These are phyloP conservation scores for Saguinus imperator DNA, from an alignment of 2,113 vertebrate genomes.

Conservation along the genomic window DNA sequence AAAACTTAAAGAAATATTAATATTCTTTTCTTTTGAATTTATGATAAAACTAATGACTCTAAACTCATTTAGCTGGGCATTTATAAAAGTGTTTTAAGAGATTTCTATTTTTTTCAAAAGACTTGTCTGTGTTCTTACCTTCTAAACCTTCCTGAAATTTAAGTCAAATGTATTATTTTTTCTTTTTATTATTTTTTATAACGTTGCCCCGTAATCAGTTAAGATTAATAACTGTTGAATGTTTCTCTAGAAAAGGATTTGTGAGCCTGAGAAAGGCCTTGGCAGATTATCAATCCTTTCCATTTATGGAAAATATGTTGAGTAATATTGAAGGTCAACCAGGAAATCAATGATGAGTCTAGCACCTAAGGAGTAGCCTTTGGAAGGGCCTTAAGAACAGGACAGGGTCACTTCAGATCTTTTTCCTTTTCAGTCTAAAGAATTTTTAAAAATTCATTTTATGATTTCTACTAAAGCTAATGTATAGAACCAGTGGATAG, in stretches of 20 bases:
- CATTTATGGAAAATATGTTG: not conserved
- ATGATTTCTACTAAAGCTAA: slow-evolving; percentile 13
- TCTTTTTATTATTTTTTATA: not conserved
- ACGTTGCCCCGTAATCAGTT: not conserved
- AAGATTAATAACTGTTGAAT: slow-evolving; percentile 18
- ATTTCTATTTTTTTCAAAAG: not conserved
- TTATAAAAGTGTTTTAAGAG: not conserved
- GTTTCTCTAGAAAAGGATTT: not conserved
- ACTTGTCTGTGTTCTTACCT: not conserved
- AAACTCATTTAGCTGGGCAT: not conserved
- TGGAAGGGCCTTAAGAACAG: not conserved
- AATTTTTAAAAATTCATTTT: not conserved
- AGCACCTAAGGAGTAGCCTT: not conserved
- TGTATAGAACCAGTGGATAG: not conserved
- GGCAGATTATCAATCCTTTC: not conserved
- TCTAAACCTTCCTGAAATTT: not conserved
- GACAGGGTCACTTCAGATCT: not conserved
- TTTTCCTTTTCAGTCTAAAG: not conserved
- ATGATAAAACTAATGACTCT: not conserved
- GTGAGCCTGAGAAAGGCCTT: not conserved
- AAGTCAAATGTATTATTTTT: not conserved
- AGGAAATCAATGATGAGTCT: not conserved
- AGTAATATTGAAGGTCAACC: not conserved
- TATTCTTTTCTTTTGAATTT: not conserved
- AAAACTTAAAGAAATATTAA: not conserved